Conservation (phyloP, 2,113 vertebrate species). For the Scartelaos histophorus region DNA sequence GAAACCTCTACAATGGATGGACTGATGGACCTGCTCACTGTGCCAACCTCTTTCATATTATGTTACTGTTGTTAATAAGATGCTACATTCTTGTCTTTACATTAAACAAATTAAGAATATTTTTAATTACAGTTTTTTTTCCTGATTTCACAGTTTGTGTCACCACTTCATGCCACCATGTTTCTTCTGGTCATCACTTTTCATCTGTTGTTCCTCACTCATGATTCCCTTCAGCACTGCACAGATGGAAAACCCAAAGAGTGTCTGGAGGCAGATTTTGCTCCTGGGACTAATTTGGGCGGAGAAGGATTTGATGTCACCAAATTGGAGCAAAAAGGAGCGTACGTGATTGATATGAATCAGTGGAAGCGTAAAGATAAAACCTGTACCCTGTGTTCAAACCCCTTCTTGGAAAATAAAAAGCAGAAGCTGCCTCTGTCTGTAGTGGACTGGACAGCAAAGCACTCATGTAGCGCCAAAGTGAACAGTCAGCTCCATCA, state of each 20-base stretch:
- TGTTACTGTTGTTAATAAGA: no score
- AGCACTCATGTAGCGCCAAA: constrained; percentile 62
- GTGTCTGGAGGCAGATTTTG: constrained; percentile 67
- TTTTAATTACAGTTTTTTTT: neutral
- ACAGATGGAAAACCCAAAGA: constrained; percentile 43
- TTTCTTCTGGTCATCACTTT: constrained; percentile 3
- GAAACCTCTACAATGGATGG: no score
- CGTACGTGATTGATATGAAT: constrained; percentile 73
- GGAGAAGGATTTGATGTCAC: constrained; percentile 81
- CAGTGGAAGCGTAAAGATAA: constrained; percentile 66
- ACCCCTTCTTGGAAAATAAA: constrained; percentile 58
- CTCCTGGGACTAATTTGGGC: constrained; percentile 70
- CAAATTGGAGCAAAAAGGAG: constrained; percentile 72
- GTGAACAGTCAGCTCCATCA: constrained; percentile 59
- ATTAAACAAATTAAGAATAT: neutral
- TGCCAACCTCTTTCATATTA: no score
- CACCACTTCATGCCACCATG: neutral
- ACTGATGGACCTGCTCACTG: no score
- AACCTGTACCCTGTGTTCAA: constrained; percentile 80
- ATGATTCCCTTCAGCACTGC: constrained; percentile 40
- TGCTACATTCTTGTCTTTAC: no score
- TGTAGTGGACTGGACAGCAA: constrained; percentile 76
- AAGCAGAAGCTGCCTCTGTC: constrained; percentile 79
- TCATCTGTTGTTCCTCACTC: constrained; percentile 39
- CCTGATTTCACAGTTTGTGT: neutral